Evolutionary conservation across 2,888 invertebrate genomes (phyloP).

Genomic region (Lithophane ornitopus): DNA sequence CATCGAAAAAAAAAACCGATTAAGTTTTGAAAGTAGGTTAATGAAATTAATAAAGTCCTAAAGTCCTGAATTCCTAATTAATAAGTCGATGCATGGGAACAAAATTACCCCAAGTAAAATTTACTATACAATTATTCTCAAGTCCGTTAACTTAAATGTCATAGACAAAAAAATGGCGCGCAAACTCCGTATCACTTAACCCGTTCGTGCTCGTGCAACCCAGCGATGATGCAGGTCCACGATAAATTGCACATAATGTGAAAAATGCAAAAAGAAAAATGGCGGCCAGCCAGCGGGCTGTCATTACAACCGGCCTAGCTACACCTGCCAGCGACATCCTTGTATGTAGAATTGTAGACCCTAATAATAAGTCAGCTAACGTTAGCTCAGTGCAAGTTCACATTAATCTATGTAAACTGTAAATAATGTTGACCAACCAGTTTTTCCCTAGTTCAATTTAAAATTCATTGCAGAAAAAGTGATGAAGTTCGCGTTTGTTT

Average conservation of each 20-base stretch:
- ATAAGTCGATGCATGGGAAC: not conserved
- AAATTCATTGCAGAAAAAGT: constrained; percentile 15
- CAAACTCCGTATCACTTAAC: constrained; percentile 48
- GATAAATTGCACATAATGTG: constrained; percentile 54
- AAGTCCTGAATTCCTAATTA: not conserved
- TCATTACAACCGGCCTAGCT: constrained; percentile 60
- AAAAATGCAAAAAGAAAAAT: constrained; percentile 50
- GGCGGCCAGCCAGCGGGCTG: constrained; percentile 30
- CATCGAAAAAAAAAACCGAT: not conserved
- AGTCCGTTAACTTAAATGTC: constrained; percentile 40
- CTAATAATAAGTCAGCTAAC: constrained; percentile 57
- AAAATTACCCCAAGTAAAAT: not conserved
- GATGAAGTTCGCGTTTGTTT: not conserved
- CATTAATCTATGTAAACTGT: constrained; percentile 50
- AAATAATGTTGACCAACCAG: constrained; percentile 37
- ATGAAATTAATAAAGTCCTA: not conserved
- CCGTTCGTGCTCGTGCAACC: constrained; percentile 33
- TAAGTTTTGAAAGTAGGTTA: not conserved
- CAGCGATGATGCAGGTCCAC: constrained; percentile 25
- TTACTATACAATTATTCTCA: not conserved
- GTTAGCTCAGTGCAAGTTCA: constrained; percentile 32
- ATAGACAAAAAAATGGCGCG: constrained; percentile 40
- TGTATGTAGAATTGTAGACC: constrained; percentile 39
- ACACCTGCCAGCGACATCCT: constrained; percentile 58
- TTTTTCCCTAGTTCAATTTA: constrained; percentile 41